Evolutionary conservation across 2,113 vertebrate species (phyloP).

Genomic region (Gopherus flavomarginatus): DNA sequence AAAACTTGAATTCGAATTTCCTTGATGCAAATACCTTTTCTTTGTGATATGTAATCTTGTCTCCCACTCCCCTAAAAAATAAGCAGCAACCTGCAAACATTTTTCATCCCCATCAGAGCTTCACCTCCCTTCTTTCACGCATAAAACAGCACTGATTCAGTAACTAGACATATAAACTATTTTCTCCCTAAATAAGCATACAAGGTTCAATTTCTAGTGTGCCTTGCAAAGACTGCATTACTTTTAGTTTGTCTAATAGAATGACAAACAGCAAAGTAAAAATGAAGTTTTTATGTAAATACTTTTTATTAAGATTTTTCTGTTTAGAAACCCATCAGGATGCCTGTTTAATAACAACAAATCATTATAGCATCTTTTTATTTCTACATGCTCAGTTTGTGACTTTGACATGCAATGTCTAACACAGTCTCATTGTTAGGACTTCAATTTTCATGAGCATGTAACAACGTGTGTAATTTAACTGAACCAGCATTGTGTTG

Average conservation of each 20-base stretch:
- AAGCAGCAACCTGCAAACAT: not conserved
- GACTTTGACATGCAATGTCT: slow-evolving; percentile 12
- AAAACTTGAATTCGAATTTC: slow-evolving; percentile 13
- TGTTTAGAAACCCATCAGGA: slow-evolving; percentile 5
- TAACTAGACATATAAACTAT: slow-evolving; percentile 27
- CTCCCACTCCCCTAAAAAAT: not conserved
- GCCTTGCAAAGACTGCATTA: slow-evolving; percentile 19
- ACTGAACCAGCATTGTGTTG: slow-evolving; percentile 46
- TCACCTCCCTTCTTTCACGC: not conserved
- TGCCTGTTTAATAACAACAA: slow-evolving; percentile 23
- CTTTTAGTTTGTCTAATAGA: slow-evolving; percentile 51
- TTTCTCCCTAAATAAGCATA: slow-evolving; percentile 33
- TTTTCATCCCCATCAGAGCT: not conserved
- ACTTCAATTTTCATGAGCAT: not conserved
- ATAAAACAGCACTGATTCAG: slow-evolving; percentile 26
- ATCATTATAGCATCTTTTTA: slow-evolving; percentile 26
- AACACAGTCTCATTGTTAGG: not conserved
- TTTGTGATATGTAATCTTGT: slow-evolving; percentile 22
- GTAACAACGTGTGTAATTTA: slow-evolving; percentile 51
- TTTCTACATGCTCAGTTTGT: not conserved
- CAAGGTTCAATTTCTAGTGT: slow-evolving; percentile 50
- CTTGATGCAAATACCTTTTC: slow-evolving; percentile 9
- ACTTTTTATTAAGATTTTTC: slow-evolving; percentile 28
- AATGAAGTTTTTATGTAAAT: not conserved
- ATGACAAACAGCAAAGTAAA: slow-evolving; percentile 46